These are phyloP conservation scores for Eulithis prunata DNA, from an alignment of 2,888 invertebrate species.

Conservation along the genomic window DNA sequence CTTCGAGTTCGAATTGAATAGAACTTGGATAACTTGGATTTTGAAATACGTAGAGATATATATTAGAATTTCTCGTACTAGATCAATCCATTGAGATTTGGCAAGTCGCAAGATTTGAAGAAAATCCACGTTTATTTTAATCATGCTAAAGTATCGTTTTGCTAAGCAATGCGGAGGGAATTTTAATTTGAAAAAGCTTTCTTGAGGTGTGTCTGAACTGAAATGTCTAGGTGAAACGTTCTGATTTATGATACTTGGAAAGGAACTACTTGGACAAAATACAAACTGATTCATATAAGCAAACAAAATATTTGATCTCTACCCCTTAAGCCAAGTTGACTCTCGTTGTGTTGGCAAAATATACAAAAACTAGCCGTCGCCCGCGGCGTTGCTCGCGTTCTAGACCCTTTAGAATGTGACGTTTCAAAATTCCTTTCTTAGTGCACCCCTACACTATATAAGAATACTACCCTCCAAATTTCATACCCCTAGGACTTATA, in stretches of 20 bases:
- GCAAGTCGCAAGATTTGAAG: constrained; percentile 31
- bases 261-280: neutral
- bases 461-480: no score
- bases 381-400: no score
- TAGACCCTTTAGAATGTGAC: no score
- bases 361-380: no score
- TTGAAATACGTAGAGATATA: constrained; percentile 28
- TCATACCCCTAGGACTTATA: no score
- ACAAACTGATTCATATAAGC: no score
- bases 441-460: no score
- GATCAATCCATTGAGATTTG: constrained; percentile 34
- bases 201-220: neutral
- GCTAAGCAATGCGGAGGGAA: constrained; percentile 7
- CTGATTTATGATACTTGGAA: neutral
- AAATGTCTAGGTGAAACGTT: neutral
- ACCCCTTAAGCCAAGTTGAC: no score
- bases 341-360: no score
- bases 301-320: no score
- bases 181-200: neutral
- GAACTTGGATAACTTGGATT: constrained; percentile 37
- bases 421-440: no score
- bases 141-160: neutral
- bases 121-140: constrained; percentile 31
- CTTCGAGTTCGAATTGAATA: constrained; percentile 17
- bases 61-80: constrained; percentile 34